Evolutionary conservation across 2,113 vertebrate genomes (phyloP).

Genomic region (Lycocorax pyrrhopterus): DNA sequence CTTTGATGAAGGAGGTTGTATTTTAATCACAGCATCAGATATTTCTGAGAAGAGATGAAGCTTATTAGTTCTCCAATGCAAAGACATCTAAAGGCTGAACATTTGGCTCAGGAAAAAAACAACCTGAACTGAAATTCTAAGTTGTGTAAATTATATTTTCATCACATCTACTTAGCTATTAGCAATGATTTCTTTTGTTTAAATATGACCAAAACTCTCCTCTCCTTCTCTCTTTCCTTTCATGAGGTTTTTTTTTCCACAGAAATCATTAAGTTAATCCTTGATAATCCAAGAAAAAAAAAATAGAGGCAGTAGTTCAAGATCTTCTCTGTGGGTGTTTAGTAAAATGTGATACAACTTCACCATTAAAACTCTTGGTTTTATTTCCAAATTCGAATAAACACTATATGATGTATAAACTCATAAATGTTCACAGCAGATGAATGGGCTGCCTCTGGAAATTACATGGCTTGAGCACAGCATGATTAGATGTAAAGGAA

Average conservation of each 20-base stretch:
- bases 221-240: not conserved
- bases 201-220: not conserved
- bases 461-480: not conserved
- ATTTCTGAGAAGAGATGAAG: not conserved
- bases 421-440: not conserved
- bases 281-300: not conserved
- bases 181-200: not conserved
- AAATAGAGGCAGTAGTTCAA: not conserved
- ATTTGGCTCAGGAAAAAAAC: not conserved
- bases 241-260: not conserved
- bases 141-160: not conserved
- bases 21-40: not conserved
- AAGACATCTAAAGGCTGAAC: not conserved
- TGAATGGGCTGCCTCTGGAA: not conserved
- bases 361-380: not conserved
- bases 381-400: not conserved
- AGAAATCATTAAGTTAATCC: not conserved
- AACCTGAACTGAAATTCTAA: not conserved
- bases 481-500: not conserved
- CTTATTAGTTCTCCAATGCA: not conserved
- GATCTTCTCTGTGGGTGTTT: not conserved
- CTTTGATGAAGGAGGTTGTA: not conserved
- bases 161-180: not conserved
- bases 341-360: not conserved
- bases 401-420: not conserved